Evolutionary conservation across 2,113 vertebrate genomes (phyloP), one percentile per base, ranked within the genome.

Genomic region (Monopterus albus): DNA sequence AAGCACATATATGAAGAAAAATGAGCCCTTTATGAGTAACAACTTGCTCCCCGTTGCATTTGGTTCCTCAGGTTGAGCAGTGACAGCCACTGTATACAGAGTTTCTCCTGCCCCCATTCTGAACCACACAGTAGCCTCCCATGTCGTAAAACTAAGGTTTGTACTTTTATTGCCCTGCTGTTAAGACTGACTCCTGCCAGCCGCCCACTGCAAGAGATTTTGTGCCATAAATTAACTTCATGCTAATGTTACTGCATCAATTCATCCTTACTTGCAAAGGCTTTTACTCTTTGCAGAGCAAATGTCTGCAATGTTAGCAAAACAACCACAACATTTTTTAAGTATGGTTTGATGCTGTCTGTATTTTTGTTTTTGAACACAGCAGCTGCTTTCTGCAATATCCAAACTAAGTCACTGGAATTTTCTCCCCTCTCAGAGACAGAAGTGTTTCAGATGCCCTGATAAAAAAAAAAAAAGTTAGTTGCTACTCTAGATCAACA

Each of bases 11-110:
- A 43, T 1, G 3, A 25, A 49, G n/a, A 49, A 6, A 61, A 52
- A 42, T 56, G 5, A 47, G 71, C 0, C 68, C 73, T 81, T 72
- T 35, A 38, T 10, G 3, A 31, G 21, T 9, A 21, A 21, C 4
- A 1, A 9, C 23, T 9, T 29, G 38, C 43, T 46, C 17, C 5
- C 3, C 2, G 17, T 13, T n/a, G 18, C 45, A 35, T 17, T 40
- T 28, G 33, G 25, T 39, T 39, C 11, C 3, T 20, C 0, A n/a
- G n/a, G n/a, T n/a, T n/a, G n/a, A n/a, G n/a, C n/a, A n/a, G n/a
- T n/a, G n/a, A n/a, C n/a, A 39, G 2, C 5, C 42, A n/a, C 47
- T 4, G 23, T 6, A 3, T 20, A 15, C 17, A 7, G 11, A 10
- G 25, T 15, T 21, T 21, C 18, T 63, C 31, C 33, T 25, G 20